Base-by-base conservation (phyloP, 2,113 vertebrate genomes). In the Tetrax tetrax region DNA sequence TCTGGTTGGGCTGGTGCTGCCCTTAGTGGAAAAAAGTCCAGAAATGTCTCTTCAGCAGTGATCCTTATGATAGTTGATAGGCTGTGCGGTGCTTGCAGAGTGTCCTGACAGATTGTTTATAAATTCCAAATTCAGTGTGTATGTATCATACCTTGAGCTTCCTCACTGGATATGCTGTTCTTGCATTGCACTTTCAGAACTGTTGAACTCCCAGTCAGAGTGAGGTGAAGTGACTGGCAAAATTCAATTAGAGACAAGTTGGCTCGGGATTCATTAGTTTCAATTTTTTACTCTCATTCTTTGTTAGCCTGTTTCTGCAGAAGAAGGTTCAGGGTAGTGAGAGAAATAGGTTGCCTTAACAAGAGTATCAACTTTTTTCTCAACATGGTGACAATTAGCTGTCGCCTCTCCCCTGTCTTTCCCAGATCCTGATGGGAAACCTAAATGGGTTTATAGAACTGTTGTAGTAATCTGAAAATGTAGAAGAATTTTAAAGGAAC, bases 121-220 rank as follows among this genome's bases (percentile, higher is more conserved):
- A 54, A 66, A 18, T 64, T 10, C n/a, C 82, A 76, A 31, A 69
- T 83, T 91, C 15, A 1, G 31, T 43, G 61, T 89, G 33, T 51
- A 14, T 43, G 7, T 37, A 84, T 84, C 83, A 25, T 77, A 93
- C 94, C 93, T 94, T 95, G 97, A 96, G 94, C 96, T 97, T 98
- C 90, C 86, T 96, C 76, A 28, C 9, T 12, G 87, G 70, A 25
- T 51, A 23, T 47, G 7, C 35, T 1, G 2, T 38, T 59, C 33
- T 74, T 83, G 69, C 47, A 5, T 6, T 59, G 72, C 51, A 6
- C 64, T 90, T 86, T 37, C 72, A 50, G 66, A 72, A 16, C 71
- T 66, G 15, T 48, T 45, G 14, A 47, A 48, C n/a, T 80, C 78
- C 24, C 41, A 7, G 3, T 29, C 72, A 61, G 80, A 53, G 60